Conservation (phyloP, 2,113 vertebrate species). For the Leuciscus idus region DNA sequence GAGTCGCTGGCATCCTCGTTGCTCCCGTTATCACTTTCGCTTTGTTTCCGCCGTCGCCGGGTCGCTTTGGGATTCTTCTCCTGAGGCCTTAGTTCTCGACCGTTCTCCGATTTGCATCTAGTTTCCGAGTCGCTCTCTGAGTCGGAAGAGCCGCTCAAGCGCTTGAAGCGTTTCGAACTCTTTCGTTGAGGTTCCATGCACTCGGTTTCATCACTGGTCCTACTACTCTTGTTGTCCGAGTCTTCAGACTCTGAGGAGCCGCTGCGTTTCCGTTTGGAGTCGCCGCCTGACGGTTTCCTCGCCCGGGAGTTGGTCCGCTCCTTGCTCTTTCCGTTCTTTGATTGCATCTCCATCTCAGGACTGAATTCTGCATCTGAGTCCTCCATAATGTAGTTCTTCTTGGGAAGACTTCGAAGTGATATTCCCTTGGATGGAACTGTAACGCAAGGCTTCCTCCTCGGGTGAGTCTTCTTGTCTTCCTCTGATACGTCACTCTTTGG, state of each 20-base stretch:
- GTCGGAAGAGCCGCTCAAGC: slow-evolving; percentile 29
- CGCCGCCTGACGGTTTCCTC: slow-evolving; percentile 43
- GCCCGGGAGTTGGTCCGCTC: slow-evolving; percentile 23
- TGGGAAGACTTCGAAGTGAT: slow-evolving; percentile 66
- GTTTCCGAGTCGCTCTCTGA: slow-evolving; percentile 54
- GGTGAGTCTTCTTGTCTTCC: slow-evolving; percentile 42
- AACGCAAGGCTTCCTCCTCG: slow-evolving; percentile 49
- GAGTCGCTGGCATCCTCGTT: slow-evolving; percentile 62
- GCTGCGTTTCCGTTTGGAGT: slow-evolving; percentile 70
- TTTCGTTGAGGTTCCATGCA: background rate
- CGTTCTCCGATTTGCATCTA: background rate
- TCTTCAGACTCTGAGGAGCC: slow-evolving; percentile 76
- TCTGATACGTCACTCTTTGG: slow-evolving; percentile 50
- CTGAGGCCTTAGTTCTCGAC: background rate
- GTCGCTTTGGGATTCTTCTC: slow-evolving; percentile 1
- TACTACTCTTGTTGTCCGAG: slow-evolving; percentile 11
- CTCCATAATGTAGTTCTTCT: slow-evolving; percentile 75
- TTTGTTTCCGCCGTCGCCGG: slow-evolving; percentile 50
- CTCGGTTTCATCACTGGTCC: slow-evolving; percentile 30
- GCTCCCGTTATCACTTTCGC: slow-evolving; percentile 61
- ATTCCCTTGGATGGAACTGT: background rate
- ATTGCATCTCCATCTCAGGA: slow-evolving; percentile 44
- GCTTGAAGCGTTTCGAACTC: slow-evolving; percentile 24
- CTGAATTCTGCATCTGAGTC: slow-evolving; percentile 74
- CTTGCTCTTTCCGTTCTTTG: slow-evolving; percentile 57